phyloP scores from a whole-genome alignment of 2,113 vertebrate genomes.

The Rhinoderma darwinii region DNA sequence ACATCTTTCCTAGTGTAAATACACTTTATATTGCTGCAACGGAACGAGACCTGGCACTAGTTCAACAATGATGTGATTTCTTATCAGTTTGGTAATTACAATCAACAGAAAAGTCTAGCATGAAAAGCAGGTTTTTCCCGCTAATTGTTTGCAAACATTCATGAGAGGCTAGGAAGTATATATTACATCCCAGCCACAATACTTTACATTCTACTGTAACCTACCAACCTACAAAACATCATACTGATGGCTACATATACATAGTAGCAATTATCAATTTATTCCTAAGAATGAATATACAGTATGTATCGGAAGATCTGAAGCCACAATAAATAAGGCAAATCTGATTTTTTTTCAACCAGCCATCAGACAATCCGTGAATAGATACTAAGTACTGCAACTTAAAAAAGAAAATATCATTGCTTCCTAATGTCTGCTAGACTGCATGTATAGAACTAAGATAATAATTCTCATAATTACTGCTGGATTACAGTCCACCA shows the following conservation, averaged over 20 bases:
- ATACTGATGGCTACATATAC: not conserved
- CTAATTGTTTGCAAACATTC: not conserved
- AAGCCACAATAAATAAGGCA: no score
- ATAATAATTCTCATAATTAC: no score
- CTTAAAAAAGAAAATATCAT: no score
- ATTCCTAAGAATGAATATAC: not conserved
- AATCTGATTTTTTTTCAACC: no score
- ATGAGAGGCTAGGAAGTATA: not conserved
- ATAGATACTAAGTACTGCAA: no score
- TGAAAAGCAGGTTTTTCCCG: not conserved
- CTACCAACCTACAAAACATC: not conserved
- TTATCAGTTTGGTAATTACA: constrained; percentile 7
- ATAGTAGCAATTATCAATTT: not conserved
- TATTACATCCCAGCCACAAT: not conserved
- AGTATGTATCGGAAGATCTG: not conserved
- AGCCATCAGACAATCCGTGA: no score
- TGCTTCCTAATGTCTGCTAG: no score
- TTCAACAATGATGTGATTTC: constrained; percentile 7
- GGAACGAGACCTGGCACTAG: not conserved
- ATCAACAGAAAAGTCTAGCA: constrained; percentile 1
- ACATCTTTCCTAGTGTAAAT: constrained; percentile 14
- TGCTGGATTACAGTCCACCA: no score
- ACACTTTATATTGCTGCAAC: not conserved
- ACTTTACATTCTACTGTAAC: not conserved
- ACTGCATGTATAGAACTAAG: no score